These are phyloP conservation scores for Parauchenoglanis ngamensis DNA, from an alignment of 2,797 vertebrate genomes.

Conservation along the genomic window DNA sequence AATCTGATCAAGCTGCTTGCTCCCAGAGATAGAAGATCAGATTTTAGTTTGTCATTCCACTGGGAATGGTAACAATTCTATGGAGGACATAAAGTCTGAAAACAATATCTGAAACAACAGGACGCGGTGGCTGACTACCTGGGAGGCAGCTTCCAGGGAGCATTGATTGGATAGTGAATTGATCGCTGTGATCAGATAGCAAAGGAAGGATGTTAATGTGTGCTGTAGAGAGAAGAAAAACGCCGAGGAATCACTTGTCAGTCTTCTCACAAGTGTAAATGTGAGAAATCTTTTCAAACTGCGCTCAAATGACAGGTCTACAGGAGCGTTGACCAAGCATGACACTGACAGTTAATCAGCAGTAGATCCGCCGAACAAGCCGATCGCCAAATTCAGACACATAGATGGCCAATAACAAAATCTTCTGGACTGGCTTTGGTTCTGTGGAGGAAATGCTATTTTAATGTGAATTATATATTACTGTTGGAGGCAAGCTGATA, in stretches of 20 bases:
- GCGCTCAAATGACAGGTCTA: background rate
- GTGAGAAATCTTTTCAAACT: background rate
- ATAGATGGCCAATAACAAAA: too few species aligned
- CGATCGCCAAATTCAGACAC: background rate
- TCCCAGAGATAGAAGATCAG: background rate
- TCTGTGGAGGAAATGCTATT: background rate
- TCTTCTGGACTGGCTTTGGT: background rate
- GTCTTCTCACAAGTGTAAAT: background rate
- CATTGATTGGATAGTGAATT: slow-evolving; percentile 3
- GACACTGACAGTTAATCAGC: background rate
- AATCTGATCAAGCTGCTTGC: background rate
- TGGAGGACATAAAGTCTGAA: slow-evolving; percentile 9
- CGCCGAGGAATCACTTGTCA: background rate
- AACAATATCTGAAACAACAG: background rate
- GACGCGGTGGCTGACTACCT: background rate
- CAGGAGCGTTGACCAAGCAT: background rate
- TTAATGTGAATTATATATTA: background rate
- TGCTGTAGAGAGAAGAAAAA: background rate
- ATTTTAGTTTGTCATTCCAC: background rate
- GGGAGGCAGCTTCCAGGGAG: background rate
- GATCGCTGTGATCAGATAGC: slow-evolving; percentile 11
- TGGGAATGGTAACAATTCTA: background rate
- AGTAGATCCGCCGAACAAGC: background rate
- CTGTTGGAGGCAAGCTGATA: background rate
- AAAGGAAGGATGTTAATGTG: background rate